Percentiles rank a stretch among this genome's conserved stretches.
Evolutionary conservation across 2,888 invertebrate species (phyloP).

Genomic region (Drosophila sordidula): DNA sequence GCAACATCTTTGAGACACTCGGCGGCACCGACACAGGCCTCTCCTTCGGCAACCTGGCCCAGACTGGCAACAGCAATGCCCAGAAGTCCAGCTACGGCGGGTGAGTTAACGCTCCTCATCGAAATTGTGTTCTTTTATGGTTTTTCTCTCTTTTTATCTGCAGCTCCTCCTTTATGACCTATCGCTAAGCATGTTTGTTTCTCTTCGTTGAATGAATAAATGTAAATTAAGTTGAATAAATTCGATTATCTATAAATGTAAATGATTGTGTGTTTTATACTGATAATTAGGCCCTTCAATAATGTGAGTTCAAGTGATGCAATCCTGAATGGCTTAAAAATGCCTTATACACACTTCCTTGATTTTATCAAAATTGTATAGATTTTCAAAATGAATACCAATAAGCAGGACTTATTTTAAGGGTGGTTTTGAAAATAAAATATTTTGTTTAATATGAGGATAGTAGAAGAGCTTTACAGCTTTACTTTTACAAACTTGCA

Average conservation of each 20-base stretch:
- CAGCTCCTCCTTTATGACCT: conserved; percentile 69
- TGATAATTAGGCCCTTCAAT: too few species aligned
- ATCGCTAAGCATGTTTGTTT: conserved; percentile 48
- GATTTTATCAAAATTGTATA: too few species aligned
- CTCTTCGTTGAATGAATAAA: conserved; percentile 22
- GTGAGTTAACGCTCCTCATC: conserved; percentile 53
- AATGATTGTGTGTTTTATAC: too few species aligned
- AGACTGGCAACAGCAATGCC: conserved; percentile 76
- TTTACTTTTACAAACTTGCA: too few species aligned
- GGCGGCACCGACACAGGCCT: conserved; percentile 82
- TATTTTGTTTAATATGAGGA: too few species aligned
- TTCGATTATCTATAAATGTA: neutral
- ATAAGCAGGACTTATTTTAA: too few species aligned
- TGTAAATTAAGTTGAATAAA: conserved; percentile 30
- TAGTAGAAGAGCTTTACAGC: too few species aligned
- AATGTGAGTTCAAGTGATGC: too few species aligned
- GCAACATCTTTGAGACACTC: conserved; percentile 83
- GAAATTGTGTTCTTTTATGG: neutral
- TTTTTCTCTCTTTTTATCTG: neutral
- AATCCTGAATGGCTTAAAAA: too few species aligned
- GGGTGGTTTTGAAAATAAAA: too few species aligned
- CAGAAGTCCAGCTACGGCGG: conserved; percentile 84
- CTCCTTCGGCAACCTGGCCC: conserved; percentile 84
- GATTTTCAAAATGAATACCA: too few species aligned
- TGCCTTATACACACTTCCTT: too few species aligned